A percentile compares a stretch with the other conserved stretches of the same genome.
Conservation (phyloP, 2,888 invertebrate genomes). For the Julus scandinavius region DNA sequence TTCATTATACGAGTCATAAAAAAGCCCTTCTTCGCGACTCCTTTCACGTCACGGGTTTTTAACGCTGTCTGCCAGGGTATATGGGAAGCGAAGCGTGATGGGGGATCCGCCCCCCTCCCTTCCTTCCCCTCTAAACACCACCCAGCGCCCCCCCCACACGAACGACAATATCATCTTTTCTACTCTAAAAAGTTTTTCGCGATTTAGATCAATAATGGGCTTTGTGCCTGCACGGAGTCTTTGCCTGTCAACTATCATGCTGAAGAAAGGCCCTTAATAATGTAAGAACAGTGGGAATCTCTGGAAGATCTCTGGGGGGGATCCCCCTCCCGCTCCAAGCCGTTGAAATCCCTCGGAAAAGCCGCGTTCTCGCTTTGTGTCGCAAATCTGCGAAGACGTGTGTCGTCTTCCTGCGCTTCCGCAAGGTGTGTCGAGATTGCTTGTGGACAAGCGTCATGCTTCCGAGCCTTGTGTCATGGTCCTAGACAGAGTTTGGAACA, state of each 20-base stretch:
- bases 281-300: slow-evolving; percentile 31
- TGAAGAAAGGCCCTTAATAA: slow-evolving; percentile 30
- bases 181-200: neutral
- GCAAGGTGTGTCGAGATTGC: neutral
- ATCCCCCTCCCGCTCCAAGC: neutral
- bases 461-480: neutral
- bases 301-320: slow-evolving; percentile 9
- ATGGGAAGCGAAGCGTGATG: neutral
- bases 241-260: slow-evolving; percentile 34
- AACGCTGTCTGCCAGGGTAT: slow-evolving; percentile 1
- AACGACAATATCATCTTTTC: slow-evolving; percentile 39
- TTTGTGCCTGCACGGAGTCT: slow-evolving; percentile 13
- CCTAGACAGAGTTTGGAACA: neutral
- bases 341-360: neutral
- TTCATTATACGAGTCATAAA: slow-evolving; percentile 39
- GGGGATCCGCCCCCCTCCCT: neutral
- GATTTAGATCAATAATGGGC: slow-evolving; percentile 42
- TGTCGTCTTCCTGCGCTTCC: neutral
- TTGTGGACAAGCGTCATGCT: neutral
- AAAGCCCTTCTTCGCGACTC: slow-evolving; percentile 26
- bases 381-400: neutral
- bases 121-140: too few species aligned
- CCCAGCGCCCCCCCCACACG: neutral
- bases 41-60: slow-evolving; percentile 38
- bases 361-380: neutral